Evolutionary conservation across 2,797 vertebrate species (phyloP).

Genomic region (Chloroceryle amazona): DNA sequence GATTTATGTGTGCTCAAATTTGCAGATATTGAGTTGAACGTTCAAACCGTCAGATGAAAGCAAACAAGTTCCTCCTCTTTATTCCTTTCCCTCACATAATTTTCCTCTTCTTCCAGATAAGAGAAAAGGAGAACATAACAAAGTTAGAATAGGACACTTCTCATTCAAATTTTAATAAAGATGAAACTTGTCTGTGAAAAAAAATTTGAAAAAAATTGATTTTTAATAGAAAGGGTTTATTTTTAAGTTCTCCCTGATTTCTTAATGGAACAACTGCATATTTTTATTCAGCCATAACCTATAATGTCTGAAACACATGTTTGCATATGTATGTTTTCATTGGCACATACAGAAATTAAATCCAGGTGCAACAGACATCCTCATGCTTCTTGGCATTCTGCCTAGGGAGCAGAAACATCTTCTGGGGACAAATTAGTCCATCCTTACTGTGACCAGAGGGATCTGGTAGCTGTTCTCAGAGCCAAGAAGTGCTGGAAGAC

Average conservation of each 20-base stretch:
- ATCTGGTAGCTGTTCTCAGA: neutral
- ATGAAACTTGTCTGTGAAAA: neutral
- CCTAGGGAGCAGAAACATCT: neutral
- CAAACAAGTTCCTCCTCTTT: neutral
- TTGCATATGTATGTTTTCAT: neutral
- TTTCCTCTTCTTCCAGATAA: neutral
- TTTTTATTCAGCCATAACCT: neutral
- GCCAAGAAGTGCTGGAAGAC: neutral
- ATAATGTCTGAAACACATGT: neutral
- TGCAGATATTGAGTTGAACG: neutral
- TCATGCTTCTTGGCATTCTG: neutral
- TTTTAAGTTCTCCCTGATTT: neutral
- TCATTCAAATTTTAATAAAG: neutral
- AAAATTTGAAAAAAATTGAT: neutral
- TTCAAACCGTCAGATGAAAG: neutral
- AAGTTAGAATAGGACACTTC: neutral
- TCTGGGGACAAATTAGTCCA: neutral
- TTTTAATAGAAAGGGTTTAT: neutral
- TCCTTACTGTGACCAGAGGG: neutral
- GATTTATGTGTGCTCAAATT: neutral
- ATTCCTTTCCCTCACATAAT: neutral
- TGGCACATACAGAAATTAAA: neutral
- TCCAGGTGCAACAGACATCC: neutral
- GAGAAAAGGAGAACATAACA: neutral
- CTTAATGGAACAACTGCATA: neutral